Base-by-base conservation (phyloP, 2,113 vertebrate genomes). In the Entelurus aequoreus region DNA sequence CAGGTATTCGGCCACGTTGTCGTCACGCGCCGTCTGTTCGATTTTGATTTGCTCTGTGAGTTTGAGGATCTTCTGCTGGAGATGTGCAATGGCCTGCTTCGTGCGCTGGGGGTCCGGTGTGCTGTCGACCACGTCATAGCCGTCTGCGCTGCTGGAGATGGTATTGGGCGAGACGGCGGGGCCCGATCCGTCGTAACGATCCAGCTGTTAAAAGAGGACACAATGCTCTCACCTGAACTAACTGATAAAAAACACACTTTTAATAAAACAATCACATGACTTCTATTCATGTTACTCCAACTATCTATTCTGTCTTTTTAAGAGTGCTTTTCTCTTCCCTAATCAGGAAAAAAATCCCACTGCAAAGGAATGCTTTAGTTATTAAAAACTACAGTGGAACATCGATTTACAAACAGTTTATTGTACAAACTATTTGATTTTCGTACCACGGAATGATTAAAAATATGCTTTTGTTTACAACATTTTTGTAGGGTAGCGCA, bases 41-140 rank as follows among this genome's bases (percentile, higher is more conserved):
- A 99, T 95, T 88, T 99, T 99, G 73, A 99, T 97, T 88, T 98
- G 95, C 71, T 99, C 97, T 0, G 95, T 99, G 65, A 99, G 87
- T 84, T 96, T 95, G 66, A 99, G 90, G 75, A 98, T 98, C 83
- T 99, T 99, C 88, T 99, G 96, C 57, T 98, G 95, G 52, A 98
- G 85, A 46, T 99, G 96, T 0, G 94, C 90, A 19, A 99, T 98
- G 65, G 94, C 97, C 83, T 94, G 95, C 81, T 97, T 98, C 1
- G 96, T 98, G 46, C 96, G 89, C 84, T 98, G 97, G 1, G 97
- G 97, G 82, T 99, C 97, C 1, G 94, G 95, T 4, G 93, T 93
- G 19, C 90, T 91, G 63, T 99, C 97, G 11, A 95, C 90, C 0
- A 92, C 88, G 8, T 93, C 92, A 55, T 97, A 93, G 42, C 94